A percentile compares a stretch with the other conserved stretches of the same genome.
Conservation (phyloP, 2,888 invertebrate species). For the Pristionchus japonicus region DNA sequence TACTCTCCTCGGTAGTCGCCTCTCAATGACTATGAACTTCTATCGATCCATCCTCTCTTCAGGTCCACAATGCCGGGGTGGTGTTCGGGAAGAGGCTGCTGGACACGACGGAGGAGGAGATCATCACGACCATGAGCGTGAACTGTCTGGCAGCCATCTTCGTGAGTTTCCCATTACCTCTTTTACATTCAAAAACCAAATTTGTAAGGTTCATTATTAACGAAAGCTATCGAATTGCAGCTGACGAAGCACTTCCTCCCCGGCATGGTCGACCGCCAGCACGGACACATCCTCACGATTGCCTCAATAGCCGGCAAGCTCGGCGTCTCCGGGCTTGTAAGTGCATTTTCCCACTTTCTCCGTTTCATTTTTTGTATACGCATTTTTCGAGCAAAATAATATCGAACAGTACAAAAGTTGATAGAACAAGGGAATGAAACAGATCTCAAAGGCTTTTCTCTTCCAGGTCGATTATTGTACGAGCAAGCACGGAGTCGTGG, state of each 20-base stretch:
- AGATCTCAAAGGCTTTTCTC: too few relatives aligned
- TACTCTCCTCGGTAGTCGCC: too few relatives aligned
- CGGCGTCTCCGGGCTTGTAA: slow-evolving; percentile 79
- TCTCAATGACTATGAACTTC: too few relatives aligned
- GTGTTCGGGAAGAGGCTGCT: slow-evolving; percentile 85
- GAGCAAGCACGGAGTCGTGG: slow-evolving; percentile 92
- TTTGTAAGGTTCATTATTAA: not conserved
- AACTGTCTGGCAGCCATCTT: slow-evolving; percentile 92
- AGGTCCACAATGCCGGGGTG: slow-evolving; percentile 92
- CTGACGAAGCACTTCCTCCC: slow-evolving; percentile 80
- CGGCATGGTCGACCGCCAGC: slow-evolving; percentile 87
- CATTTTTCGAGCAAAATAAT: too few relatives aligned
- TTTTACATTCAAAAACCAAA: too few relatives aligned
- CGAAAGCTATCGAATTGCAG: not conserved
- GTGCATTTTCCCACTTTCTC: not conserved
- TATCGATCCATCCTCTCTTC: not conserved
- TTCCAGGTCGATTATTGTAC: slow-evolving; percentile 86
- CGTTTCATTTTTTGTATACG: not conserved
- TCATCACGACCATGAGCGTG: slow-evolving; percentile 90
- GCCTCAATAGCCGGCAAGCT: slow-evolving; percentile 87
- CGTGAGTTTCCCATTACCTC: slow-evolving; percentile 79
- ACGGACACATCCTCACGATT: slow-evolving; percentile 93
- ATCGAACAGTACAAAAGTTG: too few relatives aligned
- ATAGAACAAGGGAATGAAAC: too few relatives aligned
- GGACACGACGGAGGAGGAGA: slow-evolving; percentile 88